Evolutionary conservation across 2,113 vertebrate species (phyloP).

Genomic region (Colinus virginianus): DNA sequence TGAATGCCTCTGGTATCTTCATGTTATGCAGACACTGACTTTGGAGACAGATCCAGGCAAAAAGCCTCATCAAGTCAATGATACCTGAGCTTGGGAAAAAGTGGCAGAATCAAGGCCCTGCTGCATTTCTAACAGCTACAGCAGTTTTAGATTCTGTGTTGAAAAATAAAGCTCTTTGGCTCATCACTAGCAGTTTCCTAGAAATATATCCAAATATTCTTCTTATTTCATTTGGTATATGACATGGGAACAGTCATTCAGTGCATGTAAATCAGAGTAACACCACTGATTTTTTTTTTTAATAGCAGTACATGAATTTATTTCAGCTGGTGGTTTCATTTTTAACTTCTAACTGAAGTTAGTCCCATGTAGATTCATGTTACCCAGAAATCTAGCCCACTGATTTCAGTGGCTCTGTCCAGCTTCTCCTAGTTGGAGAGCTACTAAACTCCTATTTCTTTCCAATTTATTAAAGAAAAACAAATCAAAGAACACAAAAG

Average conservation of each 20-base stretch:
- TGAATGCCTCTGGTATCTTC: not conserved
- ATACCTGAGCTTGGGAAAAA: not conserved
- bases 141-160: not conserved
- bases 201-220: not conserved
- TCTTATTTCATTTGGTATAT: not conserved
- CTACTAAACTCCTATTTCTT: not conserved
- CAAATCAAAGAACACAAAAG: not conserved
- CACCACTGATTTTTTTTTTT: not conserved
- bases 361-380: not conserved
- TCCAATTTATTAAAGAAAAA: not conserved
- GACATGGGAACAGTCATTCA: not conserved
- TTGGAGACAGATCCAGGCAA: not conserved
- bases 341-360: not conserved
- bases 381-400: not conserved
- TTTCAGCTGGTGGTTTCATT: fast-evolving
- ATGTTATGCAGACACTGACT: not conserved
- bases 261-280: slow-evolving; percentile 1
- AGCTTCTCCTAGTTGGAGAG: not conserved
- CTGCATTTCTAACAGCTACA: not conserved
- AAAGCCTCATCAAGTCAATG: not conserved
- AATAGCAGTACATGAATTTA: not conserved
- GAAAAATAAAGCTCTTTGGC: not conserved
- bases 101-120: not conserved
- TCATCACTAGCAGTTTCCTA: not conserved
- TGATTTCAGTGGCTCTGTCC: not conserved